Evolutionary conservation across 2,888 invertebrate genomes (phyloP).

Genomic region (Norana najaformis): DNA sequence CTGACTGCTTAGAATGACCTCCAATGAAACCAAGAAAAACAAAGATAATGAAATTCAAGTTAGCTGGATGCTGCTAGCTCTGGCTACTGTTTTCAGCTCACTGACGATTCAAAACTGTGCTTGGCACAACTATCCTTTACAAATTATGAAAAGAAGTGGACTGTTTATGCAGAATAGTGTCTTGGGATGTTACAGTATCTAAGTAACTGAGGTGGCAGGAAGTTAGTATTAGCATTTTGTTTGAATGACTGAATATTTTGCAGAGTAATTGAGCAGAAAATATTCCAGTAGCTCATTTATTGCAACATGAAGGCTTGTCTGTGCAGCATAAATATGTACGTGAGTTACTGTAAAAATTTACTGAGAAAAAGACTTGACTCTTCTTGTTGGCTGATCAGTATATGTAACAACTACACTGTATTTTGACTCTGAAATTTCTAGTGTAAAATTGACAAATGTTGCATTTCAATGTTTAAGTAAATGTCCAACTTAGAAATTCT

Average conservation of each 20-base stretch:
- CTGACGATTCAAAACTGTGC: neutral
- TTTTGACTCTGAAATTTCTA: neutral
- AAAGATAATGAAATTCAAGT: neutral
- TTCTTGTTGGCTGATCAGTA: neutral
- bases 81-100: neutral
- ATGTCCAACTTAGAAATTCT: neutral
- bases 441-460: neutral
- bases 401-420: neutral
- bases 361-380: neutral
- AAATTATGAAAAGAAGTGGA: neutral
- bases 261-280: neutral
- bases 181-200: neutral
- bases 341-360: conserved; percentile 13
- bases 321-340: neutral
- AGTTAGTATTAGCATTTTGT: neutral
- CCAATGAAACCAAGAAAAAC: conserved; percentile 4
- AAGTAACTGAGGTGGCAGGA: neutral
- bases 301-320: neutral
- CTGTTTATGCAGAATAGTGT: neutral
- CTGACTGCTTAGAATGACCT: neutral
- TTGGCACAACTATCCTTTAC: neutral
- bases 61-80: neutral
- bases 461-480: neutral
- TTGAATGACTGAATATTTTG: neutral
- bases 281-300: neutral